Evolutionary conservation across 1,140 invertebrate species (phyloP).

Genomic region (Bombyx mandarina): DNA sequence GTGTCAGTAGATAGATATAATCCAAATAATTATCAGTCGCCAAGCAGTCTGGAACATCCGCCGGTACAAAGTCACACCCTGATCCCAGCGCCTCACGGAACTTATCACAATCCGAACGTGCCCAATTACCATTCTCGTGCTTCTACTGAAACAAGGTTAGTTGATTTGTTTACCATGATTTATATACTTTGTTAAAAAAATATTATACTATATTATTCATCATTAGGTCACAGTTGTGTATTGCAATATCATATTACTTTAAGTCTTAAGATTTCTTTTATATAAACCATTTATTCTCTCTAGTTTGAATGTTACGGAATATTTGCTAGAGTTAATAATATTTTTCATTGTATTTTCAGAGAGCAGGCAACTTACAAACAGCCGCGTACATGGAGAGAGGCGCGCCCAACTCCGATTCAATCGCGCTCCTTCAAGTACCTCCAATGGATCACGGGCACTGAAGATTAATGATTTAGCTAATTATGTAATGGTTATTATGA

Average conservation of each 20-base stretch:
- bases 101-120: slow-evolving; percentile 55
- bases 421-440: slow-evolving; percentile 70
- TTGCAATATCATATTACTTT: too few species aligned
- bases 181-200: too few species aligned
- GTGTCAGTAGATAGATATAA: slow-evolving; percentile 64
- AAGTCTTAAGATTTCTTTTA: too few species aligned
- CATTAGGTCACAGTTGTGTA: too few species aligned
- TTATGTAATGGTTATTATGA: too few species aligned
- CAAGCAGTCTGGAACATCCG: slow-evolving; percentile 49
- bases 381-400: slow-evolving; percentile 35
- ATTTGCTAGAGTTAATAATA: too few species aligned
- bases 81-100: slow-evolving; percentile 35
- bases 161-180: background rate
- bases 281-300: too few species aligned
- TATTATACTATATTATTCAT: too few species aligned
- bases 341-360: slow-evolving; percentile 35
- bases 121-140: slow-evolving; percentile 55
- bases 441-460: slow-evolving; percentile 67
- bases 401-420: slow-evolving; percentile 56
- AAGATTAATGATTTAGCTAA: slow-evolving; percentile 33
- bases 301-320: too few species aligned
- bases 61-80: slow-evolving; percentile 49
- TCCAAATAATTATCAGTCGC: slow-evolving; percentile 49
- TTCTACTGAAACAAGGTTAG: slow-evolving; percentile 62
- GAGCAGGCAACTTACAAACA: slow-evolving; percentile 54